Evolutionary conservation across 2,888 invertebrate species (phyloP).

Genomic region (Zeuzera pyrina): DNA sequence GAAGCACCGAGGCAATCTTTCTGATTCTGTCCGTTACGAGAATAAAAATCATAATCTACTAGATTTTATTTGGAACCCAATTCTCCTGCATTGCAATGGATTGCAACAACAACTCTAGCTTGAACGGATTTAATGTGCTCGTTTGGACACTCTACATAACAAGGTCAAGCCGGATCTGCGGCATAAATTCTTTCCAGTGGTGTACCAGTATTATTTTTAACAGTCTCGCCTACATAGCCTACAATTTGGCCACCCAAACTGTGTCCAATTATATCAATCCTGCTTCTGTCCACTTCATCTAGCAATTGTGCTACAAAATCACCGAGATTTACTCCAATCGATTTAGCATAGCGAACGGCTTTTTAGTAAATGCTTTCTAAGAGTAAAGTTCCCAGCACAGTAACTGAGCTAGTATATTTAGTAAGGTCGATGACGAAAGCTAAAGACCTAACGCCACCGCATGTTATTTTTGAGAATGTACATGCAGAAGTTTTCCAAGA

Average conservation of each 20-base stretch:
- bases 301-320: neutral
- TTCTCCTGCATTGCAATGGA: conserved; percentile 1
- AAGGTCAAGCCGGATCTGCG: conserved; percentile 1
- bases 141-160: neutral
- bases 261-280: neutral
- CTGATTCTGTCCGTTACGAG: neutral
- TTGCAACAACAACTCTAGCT: neutral
- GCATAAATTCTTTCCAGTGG: neutral
- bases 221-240: neutral
- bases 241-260: conserved; percentile 1
- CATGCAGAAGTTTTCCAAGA: neutral
- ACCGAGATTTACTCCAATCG: neutral
- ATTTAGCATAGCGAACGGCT: neutral
- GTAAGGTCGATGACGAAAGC: neutral
- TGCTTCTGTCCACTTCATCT: neutral
- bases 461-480: neutral
- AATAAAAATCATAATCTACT: neutral
- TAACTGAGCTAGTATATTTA: neutral
- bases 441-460: neutral
- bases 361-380: neutral
- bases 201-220: neutral
- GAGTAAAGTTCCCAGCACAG: neutral
- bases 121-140: neutral
- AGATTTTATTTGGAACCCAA: neutral
- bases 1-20: neutral